A percentile compares a stretch with the other conserved stretches of the same genome.
Conservation (phyloP, 2,797 vertebrate species). For the Mustela erminea region DNA sequence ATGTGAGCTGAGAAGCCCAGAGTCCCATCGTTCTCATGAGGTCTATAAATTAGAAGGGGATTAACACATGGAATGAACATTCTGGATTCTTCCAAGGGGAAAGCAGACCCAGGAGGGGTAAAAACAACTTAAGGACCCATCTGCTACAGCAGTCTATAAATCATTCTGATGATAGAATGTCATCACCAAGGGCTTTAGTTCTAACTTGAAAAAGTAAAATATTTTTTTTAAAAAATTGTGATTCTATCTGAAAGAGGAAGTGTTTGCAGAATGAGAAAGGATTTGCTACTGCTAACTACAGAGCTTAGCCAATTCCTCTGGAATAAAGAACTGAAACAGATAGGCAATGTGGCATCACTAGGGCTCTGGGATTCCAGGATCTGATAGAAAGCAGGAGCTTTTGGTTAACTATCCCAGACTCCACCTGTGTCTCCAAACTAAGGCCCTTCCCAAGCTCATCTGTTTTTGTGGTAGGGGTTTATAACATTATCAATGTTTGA, state of each 20-base stretch:
- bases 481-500: not conserved
- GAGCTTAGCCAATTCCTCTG: not conserved
- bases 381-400: not conserved
- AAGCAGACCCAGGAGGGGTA: not conserved
- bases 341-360: not conserved
- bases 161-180: not conserved
- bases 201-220: constrained; percentile 9
- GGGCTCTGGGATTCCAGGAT: not conserved
- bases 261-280: not conserved
- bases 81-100: not conserved
- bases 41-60: not conserved
- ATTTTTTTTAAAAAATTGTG: not conserved
- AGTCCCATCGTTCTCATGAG: not conserved
- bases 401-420: not conserved
- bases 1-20: not conserved
- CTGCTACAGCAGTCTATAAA: not conserved
- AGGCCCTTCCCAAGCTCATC: not conserved
- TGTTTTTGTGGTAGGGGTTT: not conserved
- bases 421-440: not conserved
- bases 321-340: not conserved
- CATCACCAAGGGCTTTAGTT: not conserved
- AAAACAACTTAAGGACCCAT: not conserved
- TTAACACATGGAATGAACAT: not conserved
- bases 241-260: not conserved
- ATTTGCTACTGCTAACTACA: not conserved